These are phyloP conservation scores for Xenotilapia leptura DNA, from an alignment of 2,113 vertebrate species.

Conservation along the genomic window DNA sequence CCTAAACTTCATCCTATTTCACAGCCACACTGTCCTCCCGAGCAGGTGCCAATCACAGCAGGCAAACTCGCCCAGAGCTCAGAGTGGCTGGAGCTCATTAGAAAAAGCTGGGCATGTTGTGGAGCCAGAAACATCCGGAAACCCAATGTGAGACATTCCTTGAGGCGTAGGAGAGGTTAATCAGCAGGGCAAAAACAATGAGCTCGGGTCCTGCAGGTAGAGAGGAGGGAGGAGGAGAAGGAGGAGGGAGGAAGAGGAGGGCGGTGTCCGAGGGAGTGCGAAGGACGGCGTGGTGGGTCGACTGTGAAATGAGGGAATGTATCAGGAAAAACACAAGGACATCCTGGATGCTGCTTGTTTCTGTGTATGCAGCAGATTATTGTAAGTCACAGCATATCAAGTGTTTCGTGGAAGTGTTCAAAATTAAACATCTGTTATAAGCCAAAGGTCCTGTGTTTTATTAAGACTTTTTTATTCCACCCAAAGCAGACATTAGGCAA, in stretches of 20 bases:
- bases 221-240: neutral
- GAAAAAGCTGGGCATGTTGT: constrained; percentile 33
- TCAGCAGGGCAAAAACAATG: constrained; percentile 61
- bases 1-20: neutral
- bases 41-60: constrained; percentile 54
- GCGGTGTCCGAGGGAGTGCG: constrained; percentile 21
- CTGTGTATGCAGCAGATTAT: constrained; percentile 7
- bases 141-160: constrained; percentile 59
- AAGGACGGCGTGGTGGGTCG: constrained; percentile 44
- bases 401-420: neutral
- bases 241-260: neutral
- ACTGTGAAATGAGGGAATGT: constrained; percentile 60
- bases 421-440: constrained; percentile 1
- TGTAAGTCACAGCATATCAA: neutral
- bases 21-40: neutral
- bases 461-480: neutral
- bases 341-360: neutral
- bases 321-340: constrained; percentile 51
- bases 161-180: constrained; percentile 53
- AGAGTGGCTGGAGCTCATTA: constrained; percentile 58
- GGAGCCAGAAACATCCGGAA: constrained; percentile 21
- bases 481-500: neutral
- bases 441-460: neutral
- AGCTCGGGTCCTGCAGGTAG: constrained; percentile 46
- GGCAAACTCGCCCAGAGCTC: constrained; percentile 22